Evolutionary conservation across 1,140 invertebrate species (phyloP), one percentile per base, ranked within the genome.

Genomic region (Leguminivora glycinivorella): DNA sequence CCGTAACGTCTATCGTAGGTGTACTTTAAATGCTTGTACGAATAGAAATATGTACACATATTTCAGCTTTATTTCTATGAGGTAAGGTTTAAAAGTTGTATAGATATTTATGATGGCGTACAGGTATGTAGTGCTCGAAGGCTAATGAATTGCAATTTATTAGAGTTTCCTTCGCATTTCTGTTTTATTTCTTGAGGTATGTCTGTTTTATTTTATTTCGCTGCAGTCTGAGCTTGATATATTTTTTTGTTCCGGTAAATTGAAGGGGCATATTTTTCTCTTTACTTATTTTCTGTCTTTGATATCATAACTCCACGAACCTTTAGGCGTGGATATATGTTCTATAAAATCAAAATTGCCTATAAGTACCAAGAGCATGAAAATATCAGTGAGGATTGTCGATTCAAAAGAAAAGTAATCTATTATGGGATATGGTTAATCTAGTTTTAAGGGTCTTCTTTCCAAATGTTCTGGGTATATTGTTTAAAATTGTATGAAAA

Each of bases 121-220:
- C 40, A 43, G 40, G 40, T n/a, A n/a, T n/a, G n/a, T 17, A 43
- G 22, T 26, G 9, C 56, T 25, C 24, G 22, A 56, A 56, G 52
- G 56, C 22, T 60, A 60, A 60, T 60, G 56, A 60, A 60, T 60
- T 60, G 22, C 25, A 60, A 29, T 60, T 60, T 60, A 60, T 29
- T 60, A 29, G 10, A 43, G 40, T 43, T 60, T 60, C 67, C 67
- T 43, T 26, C 40, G 38, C 24, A 24, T 47, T 68, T 24, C 67
- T 52, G 10, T 60, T 60, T 60, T 60, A 60, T 26, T 60, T 60
- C 56, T 29, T 43, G n/a, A 43, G n/a, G 17, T 56, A 22, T 56
- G 24, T 60, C 56, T n/a, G 40, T 43, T 43, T 43, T 43, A 43
- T 43, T 43, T 43, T 17, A 43, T 17, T 43, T 17, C 4, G n/a